Base-by-base conservation (phyloP, 2,797 vertebrate species). In the Philypnodon macrostomus region DNA sequence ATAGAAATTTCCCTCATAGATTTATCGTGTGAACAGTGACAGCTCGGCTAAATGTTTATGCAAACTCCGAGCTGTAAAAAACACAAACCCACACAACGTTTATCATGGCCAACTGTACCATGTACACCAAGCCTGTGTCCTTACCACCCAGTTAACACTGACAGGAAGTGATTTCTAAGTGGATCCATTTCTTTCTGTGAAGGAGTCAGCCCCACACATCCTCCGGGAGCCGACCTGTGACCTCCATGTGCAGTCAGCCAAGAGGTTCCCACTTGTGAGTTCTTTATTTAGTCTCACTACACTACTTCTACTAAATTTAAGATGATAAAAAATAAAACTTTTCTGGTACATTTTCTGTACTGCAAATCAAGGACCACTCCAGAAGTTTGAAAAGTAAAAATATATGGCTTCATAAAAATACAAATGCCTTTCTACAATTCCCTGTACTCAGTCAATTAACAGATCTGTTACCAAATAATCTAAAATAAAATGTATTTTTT, bases 111-210 rank as follows among this genome's bases (percentile, higher is more conserved):
- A 30, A 16, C 54, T 57, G 48, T 70, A 64, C 58, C 39, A 59
- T 18, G 34, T 13, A 39, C n/a, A n/a, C n/a, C 50, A 58, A 61
- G n/a, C 56, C 75, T 38, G n/a, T 61, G 48, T 68, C 78, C 72
- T 68, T 63, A 77, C 64, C 72, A 60, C 54, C 48, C 46, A 36
- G 63, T 42, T 73, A 84, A 81, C 63, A 67, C 63, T 42, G 57
- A 70, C 83, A 86, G 83, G 86, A 90, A 88, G 84, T 79, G 70
- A 81, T 72, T 79, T 80, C 77, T 70, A 68, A 80, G 73, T 68
- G 59, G 67, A 74, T 73, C 55, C 48, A 49, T 75, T 80, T 81
- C 73, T 70, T 79, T 81, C 69, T 57, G 62, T 44, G 64, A 39
- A 72, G 68, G 73, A 83, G 80, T 80, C 47, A 69, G 60, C 67